Conservation (phyloP, 1,140 invertebrate genomes). For the Sarcophaga peregrina region DNA sequence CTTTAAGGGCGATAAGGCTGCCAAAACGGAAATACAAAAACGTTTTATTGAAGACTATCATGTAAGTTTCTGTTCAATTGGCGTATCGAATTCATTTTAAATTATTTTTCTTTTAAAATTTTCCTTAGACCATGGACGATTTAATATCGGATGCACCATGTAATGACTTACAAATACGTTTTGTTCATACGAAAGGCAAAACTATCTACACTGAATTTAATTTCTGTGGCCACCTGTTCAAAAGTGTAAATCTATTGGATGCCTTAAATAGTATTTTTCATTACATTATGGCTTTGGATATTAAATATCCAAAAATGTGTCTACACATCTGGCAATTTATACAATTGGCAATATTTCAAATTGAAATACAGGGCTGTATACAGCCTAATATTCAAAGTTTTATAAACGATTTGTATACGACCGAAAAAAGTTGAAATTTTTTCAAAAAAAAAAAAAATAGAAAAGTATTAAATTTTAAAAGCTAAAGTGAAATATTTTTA, state of each 20-base stretch:
- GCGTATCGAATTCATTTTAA: not conserved
- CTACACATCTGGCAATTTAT: slow-evolving; percentile 23
- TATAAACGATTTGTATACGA: slow-evolving; percentile 23
- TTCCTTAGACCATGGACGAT: not conserved
- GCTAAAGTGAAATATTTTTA: too few relatives aligned
- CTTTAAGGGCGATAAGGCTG: not conserved
- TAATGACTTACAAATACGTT: slow-evolving; percentile 30
- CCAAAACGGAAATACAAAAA: not conserved
- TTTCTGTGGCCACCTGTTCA: not conserved
- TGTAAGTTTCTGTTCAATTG: not conserved
- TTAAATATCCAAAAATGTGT: slow-evolving; percentile 11
- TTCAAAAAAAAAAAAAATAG: too few relatives aligned
- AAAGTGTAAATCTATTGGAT: not conserved
- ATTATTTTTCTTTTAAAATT: not conserved
- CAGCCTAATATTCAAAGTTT: slow-evolving; percentile 1
- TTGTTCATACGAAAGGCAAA: not conserved
- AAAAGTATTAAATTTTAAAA: too few relatives aligned
- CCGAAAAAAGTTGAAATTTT: not conserved
- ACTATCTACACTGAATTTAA: not conserved
- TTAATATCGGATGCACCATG: not conserved
- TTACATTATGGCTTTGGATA: slow-evolving; percentile 15
- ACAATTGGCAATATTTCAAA: slow-evolving; percentile 33
- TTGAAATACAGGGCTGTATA: not conserved
- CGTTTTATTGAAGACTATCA: slow-evolving; percentile 9
- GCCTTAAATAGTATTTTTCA: slow-evolving; percentile 21